These are phyloP conservation scores for Camponotus pennsylvanicus DNA, from an alignment of 1,140 invertebrate genomes.

Conservation along the genomic window DNA sequence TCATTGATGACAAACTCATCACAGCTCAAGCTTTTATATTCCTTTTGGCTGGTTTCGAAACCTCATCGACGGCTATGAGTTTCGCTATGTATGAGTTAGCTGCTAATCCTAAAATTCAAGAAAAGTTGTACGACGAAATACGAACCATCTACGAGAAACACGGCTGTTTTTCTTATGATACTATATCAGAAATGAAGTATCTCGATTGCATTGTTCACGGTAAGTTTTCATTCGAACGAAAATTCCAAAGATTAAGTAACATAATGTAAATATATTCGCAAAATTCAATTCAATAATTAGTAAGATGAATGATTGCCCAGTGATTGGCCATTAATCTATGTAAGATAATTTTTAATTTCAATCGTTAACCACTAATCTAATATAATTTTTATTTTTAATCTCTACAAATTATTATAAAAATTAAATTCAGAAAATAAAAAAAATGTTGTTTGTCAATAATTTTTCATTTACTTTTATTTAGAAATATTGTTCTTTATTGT, in stretches of 20 bases:
- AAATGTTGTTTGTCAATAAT: not conserved
- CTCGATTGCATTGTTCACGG: conserved; percentile 78
- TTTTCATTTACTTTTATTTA: conserved; percentile 23
- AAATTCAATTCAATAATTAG: not conserved
- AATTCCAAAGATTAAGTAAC: not conserved
- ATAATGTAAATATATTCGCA: conserved; percentile 4
- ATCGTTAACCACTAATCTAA: not conserved
- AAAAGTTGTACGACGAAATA: conserved; percentile 77
- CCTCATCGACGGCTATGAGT: conserved; percentile 67
- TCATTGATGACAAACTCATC: conserved; percentile 56
- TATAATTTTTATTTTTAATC: not conserved
- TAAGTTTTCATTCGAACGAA: conserved; percentile 29
- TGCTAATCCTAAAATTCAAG: conserved; percentile 73
- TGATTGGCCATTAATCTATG: not conserved
- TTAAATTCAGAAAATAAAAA: not conserved
- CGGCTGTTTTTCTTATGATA: conserved; percentile 80
- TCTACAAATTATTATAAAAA: not conserved
- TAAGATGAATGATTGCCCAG: not conserved
- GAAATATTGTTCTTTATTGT: too few species aligned
- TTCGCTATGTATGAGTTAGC: conserved; percentile 77
- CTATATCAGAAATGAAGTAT: conserved; percentile 82
- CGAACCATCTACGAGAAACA: conserved; percentile 61
- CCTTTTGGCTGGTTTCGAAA: conserved; percentile 74
- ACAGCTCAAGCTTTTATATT: conserved; percentile 73
- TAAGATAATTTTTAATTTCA: not conserved